A percentile compares a stretch with the other conserved stretches of the same genome.
phyloP scores from a whole-genome alignment of 2,797 vertebrate species.

The Pipistrellus pygmaeus region DNA sequence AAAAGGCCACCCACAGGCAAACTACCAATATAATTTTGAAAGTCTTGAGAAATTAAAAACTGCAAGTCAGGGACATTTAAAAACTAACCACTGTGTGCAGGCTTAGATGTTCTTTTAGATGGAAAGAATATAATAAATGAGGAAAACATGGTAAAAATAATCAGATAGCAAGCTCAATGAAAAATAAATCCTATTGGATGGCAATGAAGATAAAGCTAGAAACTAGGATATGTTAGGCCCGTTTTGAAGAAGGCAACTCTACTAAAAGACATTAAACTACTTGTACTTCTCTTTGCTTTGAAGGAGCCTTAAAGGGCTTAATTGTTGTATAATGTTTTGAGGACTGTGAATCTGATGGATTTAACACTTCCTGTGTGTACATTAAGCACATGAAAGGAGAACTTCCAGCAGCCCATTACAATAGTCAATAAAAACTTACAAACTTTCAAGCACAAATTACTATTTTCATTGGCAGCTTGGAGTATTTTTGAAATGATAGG shows the following conservation, averaged over 20 bases:
- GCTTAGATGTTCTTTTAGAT: slow-evolving; percentile 23
- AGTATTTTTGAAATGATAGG: slow-evolving; percentile 47
- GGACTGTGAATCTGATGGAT: background rate
- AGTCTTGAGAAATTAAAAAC: slow-evolving; percentile 29
- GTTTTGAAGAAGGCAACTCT: background rate
- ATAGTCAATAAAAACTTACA: background rate
- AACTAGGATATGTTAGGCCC: background rate
- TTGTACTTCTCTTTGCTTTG: slow-evolving; percentile 47
- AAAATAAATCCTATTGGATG: slow-evolving; percentile 14
- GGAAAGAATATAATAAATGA: slow-evolving; percentile 20
- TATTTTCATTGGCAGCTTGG: background rate
- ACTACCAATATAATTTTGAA: background rate
- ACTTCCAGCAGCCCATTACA: background rate
- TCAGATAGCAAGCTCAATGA: background rate
- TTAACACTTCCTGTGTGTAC: background rate
- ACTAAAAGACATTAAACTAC: background rate
- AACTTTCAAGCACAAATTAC: background rate
- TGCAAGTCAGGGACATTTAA: slow-evolving; percentile 21
- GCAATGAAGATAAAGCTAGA: background rate
- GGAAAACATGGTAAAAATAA: slow-evolving; percentile 34
- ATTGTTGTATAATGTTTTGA: background rate
- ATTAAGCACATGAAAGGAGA: background rate
- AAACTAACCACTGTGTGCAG: slow-evolving; percentile 1
- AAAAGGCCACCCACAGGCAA: background rate
- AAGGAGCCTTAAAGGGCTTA: background rate